Conservation (phyloP, 2,888 invertebrate species). For the Tetranychus truncatus region DNA sequence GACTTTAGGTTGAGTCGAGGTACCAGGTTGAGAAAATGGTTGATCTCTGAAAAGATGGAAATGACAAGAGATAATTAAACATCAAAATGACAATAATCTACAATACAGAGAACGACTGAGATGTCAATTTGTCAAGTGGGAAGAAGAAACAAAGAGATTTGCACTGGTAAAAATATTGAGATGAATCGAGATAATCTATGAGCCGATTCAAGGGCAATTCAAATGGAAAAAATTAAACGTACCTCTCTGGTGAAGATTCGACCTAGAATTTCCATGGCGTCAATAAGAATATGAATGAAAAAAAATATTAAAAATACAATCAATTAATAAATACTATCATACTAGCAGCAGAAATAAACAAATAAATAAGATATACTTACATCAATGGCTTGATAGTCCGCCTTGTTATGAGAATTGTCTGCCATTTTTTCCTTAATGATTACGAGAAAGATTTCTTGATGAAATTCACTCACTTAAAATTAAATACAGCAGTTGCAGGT, state of each 20-base stretch:
- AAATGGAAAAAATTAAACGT: not conserved
- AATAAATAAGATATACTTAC: not conserved
- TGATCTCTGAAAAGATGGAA: not conserved
- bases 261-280: not conserved
- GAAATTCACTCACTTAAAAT: too few relatives aligned
- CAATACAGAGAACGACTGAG: too few relatives aligned
- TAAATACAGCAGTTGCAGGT: too few relatives aligned
- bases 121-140: too few relatives aligned
- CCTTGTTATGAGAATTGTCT: not conserved
- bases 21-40: not conserved
- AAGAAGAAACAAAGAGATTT: too few relatives aligned
- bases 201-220: not conserved
- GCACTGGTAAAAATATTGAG: not conserved
- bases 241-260: not conserved
- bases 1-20: not conserved
- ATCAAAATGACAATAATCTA: not conserved
- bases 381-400: not conserved
- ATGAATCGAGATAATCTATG: not conserved
- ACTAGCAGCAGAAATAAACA: not conserved
- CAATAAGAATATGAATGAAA: not conserved
- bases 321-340: not conserved
- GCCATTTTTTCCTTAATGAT: too few relatives aligned
- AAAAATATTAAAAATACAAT: not conserved
- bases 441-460: too few relatives aligned
- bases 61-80: not conserved